phyloP scores from a whole-genome alignment of 2,888 invertebrate species.

The Sarcophaga subvicina region DNA sequence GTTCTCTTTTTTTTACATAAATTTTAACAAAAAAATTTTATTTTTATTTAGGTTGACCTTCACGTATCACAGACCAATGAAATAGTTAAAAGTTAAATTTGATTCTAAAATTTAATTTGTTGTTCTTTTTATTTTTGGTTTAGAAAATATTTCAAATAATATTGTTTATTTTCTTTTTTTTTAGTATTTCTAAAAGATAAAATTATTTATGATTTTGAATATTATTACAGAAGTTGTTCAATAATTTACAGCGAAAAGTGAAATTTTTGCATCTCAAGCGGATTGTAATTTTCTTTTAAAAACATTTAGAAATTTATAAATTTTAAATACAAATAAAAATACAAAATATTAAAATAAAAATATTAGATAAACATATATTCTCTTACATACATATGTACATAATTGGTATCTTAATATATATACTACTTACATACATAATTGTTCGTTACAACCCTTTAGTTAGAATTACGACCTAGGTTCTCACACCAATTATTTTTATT shows the following conservation, averaged over 20 bases:
- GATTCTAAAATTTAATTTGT: slow-evolving; percentile 49
- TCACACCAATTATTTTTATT: no score
- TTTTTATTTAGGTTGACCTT: slow-evolving; percentile 74
- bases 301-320: no score
- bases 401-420: no score
- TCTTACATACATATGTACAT: no score
- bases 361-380: no score
- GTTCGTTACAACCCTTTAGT: no score
- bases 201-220: not conserved
- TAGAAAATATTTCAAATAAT: slow-evolving; percentile 34
- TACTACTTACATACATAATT: no score
- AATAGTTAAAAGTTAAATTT: slow-evolving; percentile 59
- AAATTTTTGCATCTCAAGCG: slow-evolving; percentile 17
- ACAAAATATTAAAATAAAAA: no score
- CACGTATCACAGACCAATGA: slow-evolving; percentile 80
- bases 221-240: not conserved
- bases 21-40: slow-evolving; percentile 58
- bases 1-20: slow-evolving; percentile 29
- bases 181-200: slow-evolving; percentile 17
- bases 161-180: not conserved
- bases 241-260: not conserved
- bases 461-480: no score
- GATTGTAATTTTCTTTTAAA: no score
- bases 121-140: slow-evolving; percentile 22
- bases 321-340: no score